Evolutionary conservation across 2,797 vertebrate species (phyloP).

Genomic region (Sebastes trivittatus): DNA sequence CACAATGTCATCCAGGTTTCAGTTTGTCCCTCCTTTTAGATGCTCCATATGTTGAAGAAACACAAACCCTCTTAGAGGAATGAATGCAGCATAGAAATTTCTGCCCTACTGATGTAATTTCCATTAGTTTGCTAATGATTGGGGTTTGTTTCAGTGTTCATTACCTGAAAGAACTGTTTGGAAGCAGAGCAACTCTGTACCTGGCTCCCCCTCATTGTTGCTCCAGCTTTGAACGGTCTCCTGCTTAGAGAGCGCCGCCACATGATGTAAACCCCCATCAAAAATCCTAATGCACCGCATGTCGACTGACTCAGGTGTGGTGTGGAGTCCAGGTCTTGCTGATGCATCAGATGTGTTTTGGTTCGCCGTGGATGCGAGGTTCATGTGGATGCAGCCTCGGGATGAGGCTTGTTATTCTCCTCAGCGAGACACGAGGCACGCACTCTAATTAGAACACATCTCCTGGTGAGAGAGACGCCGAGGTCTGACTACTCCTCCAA

Average conservation of each 20-base stretch:
- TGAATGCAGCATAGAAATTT: neutral
- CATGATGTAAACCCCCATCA: slow-evolving; percentile 8
- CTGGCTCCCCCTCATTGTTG: neutral
- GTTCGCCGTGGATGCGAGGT: slow-evolving; percentile 46
- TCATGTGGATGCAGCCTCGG: slow-evolving; percentile 57
- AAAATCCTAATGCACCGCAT: slow-evolving; percentile 28
- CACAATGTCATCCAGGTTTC: slow-evolving; percentile 1
- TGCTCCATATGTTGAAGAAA: neutral
- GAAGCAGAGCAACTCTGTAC: neutral
- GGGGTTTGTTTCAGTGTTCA: neutral
- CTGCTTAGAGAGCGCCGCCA: neutral
- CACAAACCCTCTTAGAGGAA: neutral
- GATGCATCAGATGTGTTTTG: slow-evolving; percentile 56
- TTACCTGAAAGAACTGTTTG: neutral
- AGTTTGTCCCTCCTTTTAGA: neutral
- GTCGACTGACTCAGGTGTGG: slow-evolving; percentile 52
- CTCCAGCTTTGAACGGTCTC: slow-evolving; percentile 14
- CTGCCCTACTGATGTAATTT: neutral
- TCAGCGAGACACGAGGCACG: slow-evolving; percentile 57
- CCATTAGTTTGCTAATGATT: neutral
- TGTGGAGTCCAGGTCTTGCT: slow-evolving; percentile 48
- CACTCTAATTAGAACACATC: slow-evolving; percentile 78
- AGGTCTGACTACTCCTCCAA: slow-evolving; percentile 59
- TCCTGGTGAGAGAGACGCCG: slow-evolving; percentile 69
- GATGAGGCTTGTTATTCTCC: slow-evolving; percentile 75